A percentile compares a stretch with the other conserved stretches of the same genome.
Conservation (phyloP, 1,140 invertebrate species). For the Colletes gigas region DNA sequence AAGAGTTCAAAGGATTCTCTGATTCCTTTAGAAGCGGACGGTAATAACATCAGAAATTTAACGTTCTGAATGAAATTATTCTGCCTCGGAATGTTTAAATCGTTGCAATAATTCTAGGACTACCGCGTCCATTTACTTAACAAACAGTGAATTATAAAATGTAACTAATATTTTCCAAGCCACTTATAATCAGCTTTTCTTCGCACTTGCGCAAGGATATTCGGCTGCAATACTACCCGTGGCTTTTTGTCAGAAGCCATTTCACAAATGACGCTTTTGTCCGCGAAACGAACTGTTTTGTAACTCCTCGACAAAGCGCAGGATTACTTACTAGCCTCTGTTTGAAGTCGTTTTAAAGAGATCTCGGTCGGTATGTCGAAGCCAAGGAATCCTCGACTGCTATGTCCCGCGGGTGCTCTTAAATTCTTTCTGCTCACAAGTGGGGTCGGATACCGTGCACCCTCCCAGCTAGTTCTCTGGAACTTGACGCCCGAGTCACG, state of each 20-base stretch:
- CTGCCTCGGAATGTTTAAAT: neutral
- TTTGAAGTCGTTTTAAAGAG: conserved; percentile 31
- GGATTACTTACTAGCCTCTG: conserved; percentile 14
- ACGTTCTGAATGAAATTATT: too few species aligned
- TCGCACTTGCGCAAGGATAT: neutral
- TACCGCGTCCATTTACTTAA: too few species aligned
- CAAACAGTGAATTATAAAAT: too few species aligned
- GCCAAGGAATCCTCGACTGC: neutral
- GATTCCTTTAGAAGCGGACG: too few species aligned
- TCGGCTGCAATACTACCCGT: neutral
- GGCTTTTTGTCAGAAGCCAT: neutral
- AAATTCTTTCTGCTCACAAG: conserved; percentile 50
- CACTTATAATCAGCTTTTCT: too few species aligned
- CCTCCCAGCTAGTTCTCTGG: conserved; percentile 17
- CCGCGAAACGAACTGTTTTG: neutral
- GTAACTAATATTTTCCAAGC: too few species aligned
- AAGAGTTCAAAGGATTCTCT: too few species aligned
- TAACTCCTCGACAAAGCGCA: neutral
- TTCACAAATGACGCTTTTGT: neutral
- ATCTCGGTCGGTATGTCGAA: conserved; percentile 19
- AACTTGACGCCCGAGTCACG: conserved; percentile 63
- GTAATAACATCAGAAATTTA: too few species aligned
- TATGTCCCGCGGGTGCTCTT: conserved; percentile 41
- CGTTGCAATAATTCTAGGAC: too few species aligned
- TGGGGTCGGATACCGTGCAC: conserved; percentile 36